Evolutionary conservation across 2,888 invertebrate species (phyloP).

Genomic region (Chalcosyrphus nemorum): DNA sequence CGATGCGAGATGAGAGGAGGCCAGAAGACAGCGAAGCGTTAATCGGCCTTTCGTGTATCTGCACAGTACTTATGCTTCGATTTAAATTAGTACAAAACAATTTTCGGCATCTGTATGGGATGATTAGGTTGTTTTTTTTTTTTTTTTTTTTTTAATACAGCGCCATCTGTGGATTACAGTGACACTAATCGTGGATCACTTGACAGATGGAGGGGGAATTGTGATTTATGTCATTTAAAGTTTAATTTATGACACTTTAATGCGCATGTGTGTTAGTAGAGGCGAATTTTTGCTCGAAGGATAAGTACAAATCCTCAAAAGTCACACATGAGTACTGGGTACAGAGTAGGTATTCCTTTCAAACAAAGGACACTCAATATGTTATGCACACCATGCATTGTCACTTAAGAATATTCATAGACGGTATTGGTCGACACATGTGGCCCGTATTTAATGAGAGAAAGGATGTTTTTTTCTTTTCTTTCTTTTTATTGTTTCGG

Average conservation of each 20-base stretch:
- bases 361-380: slow-evolving; percentile 33
- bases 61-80: slow-evolving; percentile 27
- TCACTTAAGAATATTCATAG: slow-evolving; percentile 11
- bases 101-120: slow-evolving; percentile 21
- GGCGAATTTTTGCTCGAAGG: not conserved
- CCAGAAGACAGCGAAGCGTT: slow-evolving; percentile 14
- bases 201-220: slow-evolving; percentile 3
- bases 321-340: slow-evolving; percentile 41
- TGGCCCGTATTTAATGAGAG: slow-evolving; percentile 46
- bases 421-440: slow-evolving; percentile 30
- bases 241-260: slow-evolving; percentile 38
- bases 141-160: not conserved
- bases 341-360: too few species aligned
- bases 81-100: slow-evolving; percentile 42
- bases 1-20: too few species aligned
- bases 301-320: slow-evolving; percentile 49
- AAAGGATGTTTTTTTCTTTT: slow-evolving; percentile 27
- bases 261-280: not conserved
- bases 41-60: slow-evolving; percentile 29
- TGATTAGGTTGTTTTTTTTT: not conserved
- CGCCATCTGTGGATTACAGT: slow-evolving; percentile 17
- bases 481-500: not conserved
- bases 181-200: not conserved
- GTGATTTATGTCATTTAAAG: slow-evolving; percentile 30
- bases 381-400: slow-evolving; percentile 29